Conservation (phyloP, 2,888 invertebrate genomes). For the Campoplex nolae region DNA sequence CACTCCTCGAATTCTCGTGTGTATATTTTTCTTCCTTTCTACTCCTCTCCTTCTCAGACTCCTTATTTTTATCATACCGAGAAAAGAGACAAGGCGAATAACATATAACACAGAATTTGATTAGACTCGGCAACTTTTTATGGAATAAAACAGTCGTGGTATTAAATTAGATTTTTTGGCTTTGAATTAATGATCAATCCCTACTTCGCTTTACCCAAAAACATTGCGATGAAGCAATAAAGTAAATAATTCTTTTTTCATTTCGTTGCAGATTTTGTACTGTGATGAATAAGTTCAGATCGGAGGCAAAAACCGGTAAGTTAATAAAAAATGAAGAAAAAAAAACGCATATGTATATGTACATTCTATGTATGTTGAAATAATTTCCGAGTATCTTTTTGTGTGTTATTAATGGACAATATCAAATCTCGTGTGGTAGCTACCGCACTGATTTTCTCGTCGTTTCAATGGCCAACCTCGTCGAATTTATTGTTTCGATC, state of each 20-base stretch:
- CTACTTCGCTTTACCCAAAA: background rate
- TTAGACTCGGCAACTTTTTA: slow-evolving; percentile 15
- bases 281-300: slow-evolving; percentile 82
- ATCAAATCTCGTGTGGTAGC: slow-evolving; percentile 32
- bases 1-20: slow-evolving; percentile 53
- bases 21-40: slow-evolving; percentile 66
- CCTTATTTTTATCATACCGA: slow-evolving; percentile 7
- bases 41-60: slow-evolving; percentile 46
- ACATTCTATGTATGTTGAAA: background rate
- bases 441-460: slow-evolving; percentile 30
- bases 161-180: slow-evolving; percentile 10
- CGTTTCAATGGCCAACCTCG: slow-evolving; percentile 37
- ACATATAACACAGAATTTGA: slow-evolving; percentile 14
- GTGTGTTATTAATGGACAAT: background rate
- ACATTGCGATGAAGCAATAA: background rate
- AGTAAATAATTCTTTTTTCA: slow-evolving; percentile 16
- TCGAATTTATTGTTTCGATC: slow-evolving; percentile 57
- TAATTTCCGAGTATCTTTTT: slow-evolving; percentile 1
- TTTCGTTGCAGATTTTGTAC: slow-evolving; percentile 84
- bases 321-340: slow-evolving; percentile 42
- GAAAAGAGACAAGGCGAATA: slow-evolving; percentile 18
- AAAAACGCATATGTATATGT: background rate
- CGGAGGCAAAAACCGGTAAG: slow-evolving; percentile 81
- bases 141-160: background rate
- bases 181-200: slow-evolving; percentile 3